Conservation (phyloP, 2,113 vertebrate species). For the Platichthys flesus region DNA sequence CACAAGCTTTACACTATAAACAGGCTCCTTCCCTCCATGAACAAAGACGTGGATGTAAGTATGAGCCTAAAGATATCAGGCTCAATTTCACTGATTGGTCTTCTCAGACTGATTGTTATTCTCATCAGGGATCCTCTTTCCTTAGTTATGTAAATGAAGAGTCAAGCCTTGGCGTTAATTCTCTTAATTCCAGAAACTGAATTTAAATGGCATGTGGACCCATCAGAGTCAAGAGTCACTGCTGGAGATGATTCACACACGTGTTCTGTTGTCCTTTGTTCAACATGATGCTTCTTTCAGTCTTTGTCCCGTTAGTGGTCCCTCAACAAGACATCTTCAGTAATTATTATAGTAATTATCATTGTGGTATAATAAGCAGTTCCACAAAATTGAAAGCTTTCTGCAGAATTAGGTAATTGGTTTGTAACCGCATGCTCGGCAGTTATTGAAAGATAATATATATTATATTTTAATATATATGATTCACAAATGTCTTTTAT, state of each 20-base stretch:
- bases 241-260: conserved; percentile 11
- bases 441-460: neutral
- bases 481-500: neutral
- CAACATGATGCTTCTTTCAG: conserved; percentile 10
- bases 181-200: conserved; percentile 29
- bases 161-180: conserved; percentile 8
- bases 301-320: conserved; percentile 36
- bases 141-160: conserved; percentile 60
- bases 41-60: conserved; percentile 14
- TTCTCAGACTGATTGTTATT: conserved; percentile 37
- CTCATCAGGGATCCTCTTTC: conserved; percentile 30
- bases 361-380: neutral
- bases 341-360: neutral
- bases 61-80: neutral
- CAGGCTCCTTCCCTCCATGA: neutral
- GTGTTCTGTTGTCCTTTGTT: conserved; percentile 24
- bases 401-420: neutral
- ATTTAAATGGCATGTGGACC: conserved; percentile 17
- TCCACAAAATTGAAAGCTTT: neutral
- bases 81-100: conserved; percentile 4
- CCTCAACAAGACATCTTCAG: neutral
- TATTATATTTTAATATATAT: too few species aligned
- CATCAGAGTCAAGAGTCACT: conserved; percentile 25
- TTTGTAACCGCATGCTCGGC: neutral
- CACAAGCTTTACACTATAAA: neutral